Base-by-base conservation (phyloP, 2,797 vertebrate genomes). In the Catamblyrhynchus diadema region DNA sequence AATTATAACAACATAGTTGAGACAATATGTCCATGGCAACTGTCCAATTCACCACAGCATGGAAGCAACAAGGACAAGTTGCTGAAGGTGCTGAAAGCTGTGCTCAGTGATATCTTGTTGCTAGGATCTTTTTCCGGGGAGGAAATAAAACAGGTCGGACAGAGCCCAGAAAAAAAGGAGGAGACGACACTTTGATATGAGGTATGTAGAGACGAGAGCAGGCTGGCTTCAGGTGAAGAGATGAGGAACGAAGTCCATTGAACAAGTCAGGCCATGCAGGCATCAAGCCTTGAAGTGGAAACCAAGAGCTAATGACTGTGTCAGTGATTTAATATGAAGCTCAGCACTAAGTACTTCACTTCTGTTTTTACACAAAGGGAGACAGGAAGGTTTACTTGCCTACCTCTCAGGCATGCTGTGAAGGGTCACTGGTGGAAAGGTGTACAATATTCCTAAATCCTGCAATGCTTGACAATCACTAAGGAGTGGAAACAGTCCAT, bases 81-180 rank as follows among this genome's bases (percentile, higher is more conserved):
- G 77, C 94, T 86, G 48, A 71, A 92, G 74, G 80, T 78, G 83
- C 83, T 59, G 51, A 90, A 95, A 92, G 67, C 88, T 84, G 77
- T 32, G 59, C 74, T 90, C 73, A 21, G 47, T 48, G 73, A 67
- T 65, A 88, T 88, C 72, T 91, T 66, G 94, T 90, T 90, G 86
- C 91, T 62, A 93, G 80, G 90, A 91, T 91, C 62, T 75, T 83
- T 66, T 92, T 91, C 44, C 67, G 61, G 24, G 69, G 77, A 84
- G 22, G 90, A 81, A 94, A 78, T 50, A 54, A 69, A 24, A 45
- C 56, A 65, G 51, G 79, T 51, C 94, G 78, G 88, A 88, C 32
- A 88, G 69, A 91, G 78, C 75, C 53, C 79, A 86, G 64, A 87
- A 91, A 15, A 15, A 90, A 72, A 72, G 56, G 20, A 53, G 47